These are phyloP conservation scores for Caranx melampygus DNA, from an alignment of 2,113 vertebrate genomes.

Conservation along the genomic window DNA sequence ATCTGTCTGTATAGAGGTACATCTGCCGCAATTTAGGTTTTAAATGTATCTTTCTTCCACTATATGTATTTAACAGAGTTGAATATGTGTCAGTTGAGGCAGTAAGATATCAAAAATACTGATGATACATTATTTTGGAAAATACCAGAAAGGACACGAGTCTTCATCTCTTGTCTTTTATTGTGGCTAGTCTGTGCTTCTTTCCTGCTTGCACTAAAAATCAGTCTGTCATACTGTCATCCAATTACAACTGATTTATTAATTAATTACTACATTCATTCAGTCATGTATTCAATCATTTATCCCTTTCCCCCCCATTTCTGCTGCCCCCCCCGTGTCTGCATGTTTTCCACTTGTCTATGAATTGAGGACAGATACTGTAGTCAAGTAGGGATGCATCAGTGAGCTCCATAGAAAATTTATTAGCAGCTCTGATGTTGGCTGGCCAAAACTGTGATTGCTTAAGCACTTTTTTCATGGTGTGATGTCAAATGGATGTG, in stretches of 20 bases:
- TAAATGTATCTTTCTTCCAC: too few relatives aligned
- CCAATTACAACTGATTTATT: too few relatives aligned
- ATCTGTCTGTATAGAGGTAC: too few relatives aligned
- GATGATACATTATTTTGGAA: conserved; percentile 3
- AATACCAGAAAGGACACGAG: not conserved
- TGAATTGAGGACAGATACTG: conserved; percentile 57
- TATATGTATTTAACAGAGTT: too few relatives aligned
- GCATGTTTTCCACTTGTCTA: conserved; percentile 38
- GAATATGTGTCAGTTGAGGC: not conserved
- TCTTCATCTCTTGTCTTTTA: not conserved
- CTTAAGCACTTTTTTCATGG: conserved; percentile 56
- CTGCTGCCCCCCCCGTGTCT: not conserved
- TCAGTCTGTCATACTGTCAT: too few relatives aligned
- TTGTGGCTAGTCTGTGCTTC: too few relatives aligned
- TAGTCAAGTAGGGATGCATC: conserved; percentile 32
- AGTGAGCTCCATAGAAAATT: conserved; percentile 53
- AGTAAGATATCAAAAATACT: not conserved
- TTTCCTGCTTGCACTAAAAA: too few relatives aligned
- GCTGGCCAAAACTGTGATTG: conserved; percentile 47
- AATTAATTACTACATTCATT: too few relatives aligned
- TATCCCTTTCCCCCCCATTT: not conserved
- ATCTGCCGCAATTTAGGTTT: too few relatives aligned
- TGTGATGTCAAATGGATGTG: conserved; percentile 67
- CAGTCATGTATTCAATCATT: too few relatives aligned
- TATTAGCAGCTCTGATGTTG: conserved; percentile 58